Conservation (phyloP, 2,797 vertebrate genomes). For the Sebastes trivittatus region DNA sequence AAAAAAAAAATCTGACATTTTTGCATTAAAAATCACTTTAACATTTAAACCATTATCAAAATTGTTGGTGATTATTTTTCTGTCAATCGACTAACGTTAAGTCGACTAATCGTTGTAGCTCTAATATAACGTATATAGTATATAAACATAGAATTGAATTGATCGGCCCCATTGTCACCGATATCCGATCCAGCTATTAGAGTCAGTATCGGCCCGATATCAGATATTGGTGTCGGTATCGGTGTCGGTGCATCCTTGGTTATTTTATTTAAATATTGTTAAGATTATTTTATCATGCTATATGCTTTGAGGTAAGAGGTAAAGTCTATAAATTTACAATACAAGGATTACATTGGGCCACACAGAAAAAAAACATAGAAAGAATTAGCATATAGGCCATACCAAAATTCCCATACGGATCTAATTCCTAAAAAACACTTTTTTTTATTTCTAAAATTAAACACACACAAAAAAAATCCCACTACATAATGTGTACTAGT, state of each 20-base stretch:
- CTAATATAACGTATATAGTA: too few species aligned
- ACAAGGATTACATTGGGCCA: background rate
- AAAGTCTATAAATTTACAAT: background rate
- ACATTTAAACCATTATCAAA: too few species aligned
- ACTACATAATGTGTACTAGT: conserved; percentile 37
- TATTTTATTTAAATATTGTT: background rate
- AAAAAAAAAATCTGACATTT: background rate
- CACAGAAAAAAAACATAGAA: background rate
- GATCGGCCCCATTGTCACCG: background rate
- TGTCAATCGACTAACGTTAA: too few species aligned
- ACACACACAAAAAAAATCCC: conserved; percentile 2
- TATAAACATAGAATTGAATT: background rate
- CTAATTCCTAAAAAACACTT: conserved; percentile 1
- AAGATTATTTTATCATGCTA: background rate
- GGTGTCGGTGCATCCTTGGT: background rate
- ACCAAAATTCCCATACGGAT: background rate
- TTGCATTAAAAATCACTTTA: too few species aligned
- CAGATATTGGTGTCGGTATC: rapidly evolving
- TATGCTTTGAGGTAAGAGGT: background rate
- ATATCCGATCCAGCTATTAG: background rate
- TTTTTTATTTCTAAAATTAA: conserved; percentile 28
- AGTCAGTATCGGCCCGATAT: background rate
- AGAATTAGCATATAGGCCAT: background rate
- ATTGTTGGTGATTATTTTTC: too few species aligned
- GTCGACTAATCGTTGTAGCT: too few species aligned